Evolutionary conservation across 2,888 invertebrate species (phyloP), one percentile per base, ranked within the genome.

Genomic region (Pecten maximus): DNA sequence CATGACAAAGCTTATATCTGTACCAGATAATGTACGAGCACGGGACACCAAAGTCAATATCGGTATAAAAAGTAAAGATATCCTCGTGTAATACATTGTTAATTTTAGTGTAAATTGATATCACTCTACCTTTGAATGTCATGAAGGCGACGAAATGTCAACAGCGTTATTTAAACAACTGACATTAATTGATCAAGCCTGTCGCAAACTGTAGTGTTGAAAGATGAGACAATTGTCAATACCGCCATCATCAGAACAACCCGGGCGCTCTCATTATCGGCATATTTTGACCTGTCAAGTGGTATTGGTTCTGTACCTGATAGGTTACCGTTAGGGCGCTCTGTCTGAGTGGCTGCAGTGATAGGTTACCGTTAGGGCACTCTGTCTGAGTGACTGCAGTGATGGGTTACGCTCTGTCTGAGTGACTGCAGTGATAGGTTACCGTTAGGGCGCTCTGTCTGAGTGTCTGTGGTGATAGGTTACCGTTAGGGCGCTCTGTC

Each of bases 101-200:
- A 44, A 40, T 28, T 60, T 15, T 39, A 23, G 60, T 89, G 74
- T 74, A 74, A 74, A 74, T 74, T 74, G 74, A 35, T 74, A 74
- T 74, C 28, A 74, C 74, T 23, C 10, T 74, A 74, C 74, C 74
- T 28, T 8, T 74, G 28, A 15, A 12, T 74, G 74, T 74, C 74
- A 74, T 74, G 12, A 35, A 74, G 74, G 74, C 74, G 74, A 74
- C 35, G 12, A 74, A 74, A 74, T 74, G 74, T 74, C 74, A 74
- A 74, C 74, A 74, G 35, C 12, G 23, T 28, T 74, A 35, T 74
- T 74, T 74, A 74, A 74, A 74, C 74, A 35, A 74, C 74, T 35
- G 74, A 35, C 74, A 35, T 28, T 74, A 35, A 74, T 74, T 74
- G 74, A 74, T 74, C 28, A 74, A 35, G 35, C 74, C 74, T 74